Conservation (phyloP, 1,140 invertebrate genomes). For the Apocrypta bakeri region DNA sequence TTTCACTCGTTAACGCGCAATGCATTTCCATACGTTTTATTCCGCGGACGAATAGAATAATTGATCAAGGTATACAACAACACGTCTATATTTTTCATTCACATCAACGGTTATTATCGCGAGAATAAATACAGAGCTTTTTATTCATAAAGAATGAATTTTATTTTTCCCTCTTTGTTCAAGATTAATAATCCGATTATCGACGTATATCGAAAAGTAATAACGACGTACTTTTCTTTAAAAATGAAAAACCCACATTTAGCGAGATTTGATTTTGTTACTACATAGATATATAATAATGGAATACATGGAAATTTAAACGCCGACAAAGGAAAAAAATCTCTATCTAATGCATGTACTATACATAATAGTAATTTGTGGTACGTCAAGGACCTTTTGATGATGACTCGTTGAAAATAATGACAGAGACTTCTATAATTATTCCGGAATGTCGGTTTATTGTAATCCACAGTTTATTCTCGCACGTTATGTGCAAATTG, state of each 20-base stretch:
- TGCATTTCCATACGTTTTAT: no score
- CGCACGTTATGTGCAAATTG: neutral
- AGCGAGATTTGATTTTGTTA: no score
- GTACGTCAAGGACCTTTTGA: slow-evolving; percentile 14
- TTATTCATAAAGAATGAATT: neutral
- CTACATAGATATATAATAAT: no score
- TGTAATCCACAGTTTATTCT: neutral
- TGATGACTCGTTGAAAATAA: neutral
- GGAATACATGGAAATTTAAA: no score
- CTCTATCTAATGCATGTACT: no score
- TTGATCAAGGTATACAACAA: neutral
- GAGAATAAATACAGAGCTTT: neutral
- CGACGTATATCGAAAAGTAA: neutral
- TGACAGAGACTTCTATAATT: slow-evolving; percentile 19
- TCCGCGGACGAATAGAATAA: no score
- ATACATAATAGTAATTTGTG: slow-evolving; percentile 3
- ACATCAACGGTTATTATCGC: slow-evolving; percentile 1
- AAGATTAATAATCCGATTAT: slow-evolving; percentile 3
- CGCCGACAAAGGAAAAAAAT: no score
- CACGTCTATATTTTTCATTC: slow-evolving; percentile 2
- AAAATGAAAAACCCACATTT: no score
- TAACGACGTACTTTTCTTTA: no score
- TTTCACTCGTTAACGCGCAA: no score
- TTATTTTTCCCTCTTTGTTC: neutral
- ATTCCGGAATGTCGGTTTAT: slow-evolving; percentile 17